phyloP scores from a whole-genome alignment of 2,797 vertebrate genomes.

The Rhinella marina region DNA sequence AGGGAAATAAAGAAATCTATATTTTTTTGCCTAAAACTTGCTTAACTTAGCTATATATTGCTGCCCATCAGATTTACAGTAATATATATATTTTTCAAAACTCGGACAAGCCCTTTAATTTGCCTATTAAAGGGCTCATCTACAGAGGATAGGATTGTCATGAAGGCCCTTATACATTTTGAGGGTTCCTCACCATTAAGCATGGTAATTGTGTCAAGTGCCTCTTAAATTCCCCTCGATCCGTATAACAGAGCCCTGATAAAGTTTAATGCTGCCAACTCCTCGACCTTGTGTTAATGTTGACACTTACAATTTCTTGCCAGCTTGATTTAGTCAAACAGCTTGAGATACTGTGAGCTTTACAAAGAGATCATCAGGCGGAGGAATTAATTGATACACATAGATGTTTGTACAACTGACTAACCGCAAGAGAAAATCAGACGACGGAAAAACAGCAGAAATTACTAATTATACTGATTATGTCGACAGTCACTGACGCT shows the following conservation, averaged over 20 bases:
- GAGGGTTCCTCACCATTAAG: background rate
- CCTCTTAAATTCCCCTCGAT: background rate
- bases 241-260: background rate
- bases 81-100: too few relatives aligned
- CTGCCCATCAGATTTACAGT: too few relatives aligned
- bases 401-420: background rate
- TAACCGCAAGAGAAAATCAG: background rate
- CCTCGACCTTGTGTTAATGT: background rate
- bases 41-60: too few relatives aligned
- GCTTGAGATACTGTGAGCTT: background rate
- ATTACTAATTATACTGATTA: background rate
- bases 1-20: too few relatives aligned
- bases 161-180: background rate
- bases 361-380: background rate
- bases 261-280: background rate
- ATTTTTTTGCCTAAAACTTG: too few relatives aligned
- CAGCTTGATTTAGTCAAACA: background rate
- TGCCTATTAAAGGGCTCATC: background rate
- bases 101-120: too few relatives aligned
- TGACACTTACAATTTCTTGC: background rate
- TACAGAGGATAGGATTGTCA: background rate
- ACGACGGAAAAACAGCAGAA: background rate
- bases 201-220: background rate
- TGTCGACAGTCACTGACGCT: background rate
- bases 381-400: background rate